A percentile compares a stretch with the other conserved stretches of the same genome.
Conservation (phyloP, 2,113 vertebrate genomes). For the Plecotus auritus region DNA sequence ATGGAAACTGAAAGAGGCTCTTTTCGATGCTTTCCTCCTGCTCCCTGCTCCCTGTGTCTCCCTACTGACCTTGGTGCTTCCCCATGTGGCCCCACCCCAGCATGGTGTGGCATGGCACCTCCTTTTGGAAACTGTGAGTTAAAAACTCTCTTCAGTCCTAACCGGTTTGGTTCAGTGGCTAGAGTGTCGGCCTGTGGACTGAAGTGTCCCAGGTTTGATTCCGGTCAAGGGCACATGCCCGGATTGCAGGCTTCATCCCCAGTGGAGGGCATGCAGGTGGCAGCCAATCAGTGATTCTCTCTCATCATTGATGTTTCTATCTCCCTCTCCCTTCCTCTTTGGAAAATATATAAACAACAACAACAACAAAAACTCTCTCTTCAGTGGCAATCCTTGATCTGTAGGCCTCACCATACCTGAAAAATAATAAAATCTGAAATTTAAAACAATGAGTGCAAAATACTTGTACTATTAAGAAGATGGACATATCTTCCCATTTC, state of each 20-base stretch:
- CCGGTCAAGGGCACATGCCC: too few species aligned
- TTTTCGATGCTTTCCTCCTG: background rate
- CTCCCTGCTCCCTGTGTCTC: background rate
- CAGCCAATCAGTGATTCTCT: too few species aligned
- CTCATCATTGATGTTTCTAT: too few species aligned
- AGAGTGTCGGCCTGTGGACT: too few species aligned
- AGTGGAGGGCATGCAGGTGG: too few species aligned
- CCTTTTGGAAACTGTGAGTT: background rate
- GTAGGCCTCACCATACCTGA: background rate
- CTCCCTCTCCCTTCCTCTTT: too few species aligned
- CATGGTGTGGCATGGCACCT: accelerated
- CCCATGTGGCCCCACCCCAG: accelerated
- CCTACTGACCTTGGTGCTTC: background rate
- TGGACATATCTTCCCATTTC: background rate
- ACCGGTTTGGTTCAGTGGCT: too few species aligned
- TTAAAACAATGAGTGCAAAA: background rate
- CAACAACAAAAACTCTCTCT: background rate
- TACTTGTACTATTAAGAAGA: background rate
- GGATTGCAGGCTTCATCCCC: too few species aligned
- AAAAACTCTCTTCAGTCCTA: background rate
- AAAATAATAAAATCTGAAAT: background rate
- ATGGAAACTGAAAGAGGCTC: background rate
- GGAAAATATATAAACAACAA: too few species aligned
- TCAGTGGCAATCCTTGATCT: background rate
- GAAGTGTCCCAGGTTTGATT: too few species aligned